Conservation (phyloP, 2,888 invertebrate genomes). For the Orchesella flavescens region DNA sequence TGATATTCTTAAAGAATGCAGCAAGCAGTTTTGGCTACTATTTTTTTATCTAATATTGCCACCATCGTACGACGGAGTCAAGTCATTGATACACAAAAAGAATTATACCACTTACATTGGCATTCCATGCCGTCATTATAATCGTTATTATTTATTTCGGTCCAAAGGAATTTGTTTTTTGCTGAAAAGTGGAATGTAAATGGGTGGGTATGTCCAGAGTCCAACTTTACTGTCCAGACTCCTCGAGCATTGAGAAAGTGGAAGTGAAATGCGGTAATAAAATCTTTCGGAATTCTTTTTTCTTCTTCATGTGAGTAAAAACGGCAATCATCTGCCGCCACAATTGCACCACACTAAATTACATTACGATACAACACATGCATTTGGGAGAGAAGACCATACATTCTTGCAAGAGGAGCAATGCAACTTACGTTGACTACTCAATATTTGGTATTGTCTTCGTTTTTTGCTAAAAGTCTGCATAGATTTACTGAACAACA, state of each 20-base stretch:
- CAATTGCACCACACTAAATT: background rate
- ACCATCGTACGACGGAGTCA: no score
- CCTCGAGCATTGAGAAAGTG: background rate
- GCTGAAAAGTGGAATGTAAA: conserved; percentile 26
- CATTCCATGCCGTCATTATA: background rate
- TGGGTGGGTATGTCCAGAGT: background rate
- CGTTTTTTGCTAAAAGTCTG: background rate
- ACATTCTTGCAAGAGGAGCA: background rate
- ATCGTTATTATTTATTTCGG: conserved; percentile 13
- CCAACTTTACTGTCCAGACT: background rate
- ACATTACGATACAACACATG: background rate
- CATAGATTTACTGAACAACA: background rate
- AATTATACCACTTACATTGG: no score
- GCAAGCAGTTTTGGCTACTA: no score
- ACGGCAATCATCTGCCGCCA: conserved; percentile 33
- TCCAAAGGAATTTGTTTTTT: conserved; percentile 14
- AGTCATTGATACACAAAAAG: no score
- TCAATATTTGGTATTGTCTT: background rate
- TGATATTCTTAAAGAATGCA: no score
- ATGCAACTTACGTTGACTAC: background rate
- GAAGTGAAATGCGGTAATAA: background rate
- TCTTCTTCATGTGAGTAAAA: background rate
- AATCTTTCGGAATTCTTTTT: background rate
- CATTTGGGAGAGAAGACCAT: background rate
- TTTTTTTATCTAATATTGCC: no score